phyloP scores from a whole-genome alignment of 2,113 vertebrate species.

The Entelurus aequoreus region DNA sequence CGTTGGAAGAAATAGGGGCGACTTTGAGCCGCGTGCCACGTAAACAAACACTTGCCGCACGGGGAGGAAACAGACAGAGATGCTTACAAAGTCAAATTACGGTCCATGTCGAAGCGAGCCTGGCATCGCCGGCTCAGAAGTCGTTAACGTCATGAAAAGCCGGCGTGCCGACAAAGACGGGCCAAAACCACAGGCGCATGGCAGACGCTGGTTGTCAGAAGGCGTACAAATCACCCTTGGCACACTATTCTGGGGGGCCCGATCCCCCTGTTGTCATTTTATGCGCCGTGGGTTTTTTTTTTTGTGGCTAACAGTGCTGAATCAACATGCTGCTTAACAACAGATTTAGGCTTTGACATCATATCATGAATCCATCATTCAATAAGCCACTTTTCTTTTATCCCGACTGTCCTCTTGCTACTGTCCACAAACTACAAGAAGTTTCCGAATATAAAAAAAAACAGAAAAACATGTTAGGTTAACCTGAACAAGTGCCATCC shows the following conservation, averaged over 20 bases:
- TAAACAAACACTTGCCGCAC: constrained; percentile 42
- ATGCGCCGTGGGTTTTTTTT: neutral
- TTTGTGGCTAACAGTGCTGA: neutral
- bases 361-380: no score
- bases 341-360: neutral
- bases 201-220: constrained; percentile 50
- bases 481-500: no score
- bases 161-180: constrained; percentile 18
- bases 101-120: constrained; percentile 48
- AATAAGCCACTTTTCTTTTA: no score
- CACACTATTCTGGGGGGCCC: constrained; percentile 17
- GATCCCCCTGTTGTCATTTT: neutral
- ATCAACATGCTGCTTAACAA: neutral
- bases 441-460: no score
- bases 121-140: constrained; percentile 34
- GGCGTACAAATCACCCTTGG: constrained; percentile 31
- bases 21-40: neutral
- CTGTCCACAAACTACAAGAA: no score
- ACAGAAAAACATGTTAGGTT: no score
- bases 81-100: constrained; percentile 54
- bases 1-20: constrained; percentile 13
- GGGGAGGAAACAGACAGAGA: constrained; percentile 48
- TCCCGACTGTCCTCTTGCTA: no score
- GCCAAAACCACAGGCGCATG: constrained; percentile 50
- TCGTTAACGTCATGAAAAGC: constrained; percentile 48